Evolutionary conservation across 2,797 vertebrate species (phyloP).

Genomic region (Tokudaia tokunoshimensis): DNA sequence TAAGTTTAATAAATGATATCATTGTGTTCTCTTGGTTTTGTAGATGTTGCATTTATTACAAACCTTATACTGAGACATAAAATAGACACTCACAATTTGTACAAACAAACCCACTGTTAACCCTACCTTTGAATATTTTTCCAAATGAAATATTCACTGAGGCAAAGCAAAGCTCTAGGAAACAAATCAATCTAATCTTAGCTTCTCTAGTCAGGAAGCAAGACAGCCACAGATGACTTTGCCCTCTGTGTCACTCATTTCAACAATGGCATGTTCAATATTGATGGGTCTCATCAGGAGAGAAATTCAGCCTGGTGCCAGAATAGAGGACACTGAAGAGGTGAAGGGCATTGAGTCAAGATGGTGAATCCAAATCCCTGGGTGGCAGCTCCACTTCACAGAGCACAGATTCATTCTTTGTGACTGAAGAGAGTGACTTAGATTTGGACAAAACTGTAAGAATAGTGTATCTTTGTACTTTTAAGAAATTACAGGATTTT

Average conservation of each 20-base stretch:
- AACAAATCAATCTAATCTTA: not conserved
- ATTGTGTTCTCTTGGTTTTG: not conserved
- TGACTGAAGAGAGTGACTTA: not conserved
- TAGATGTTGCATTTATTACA: not conserved
- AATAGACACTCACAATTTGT: not conserved
- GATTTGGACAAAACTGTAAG: not conserved
- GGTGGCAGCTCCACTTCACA: not conserved
- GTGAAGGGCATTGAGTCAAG: not conserved
- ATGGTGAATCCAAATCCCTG: not conserved
- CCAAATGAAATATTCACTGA: not conserved
- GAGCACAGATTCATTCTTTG: not conserved
- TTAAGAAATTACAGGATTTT: not conserved
- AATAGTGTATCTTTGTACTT: not conserved
- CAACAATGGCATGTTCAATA: not conserved
- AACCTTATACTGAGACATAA: not conserved
- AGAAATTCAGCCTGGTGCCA: rapidly evolving
- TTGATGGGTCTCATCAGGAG: not conserved
- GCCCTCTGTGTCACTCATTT: not conserved
- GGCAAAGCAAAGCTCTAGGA: not conserved
- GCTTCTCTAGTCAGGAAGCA: not conserved
- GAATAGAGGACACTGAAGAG: not conserved
- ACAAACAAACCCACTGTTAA: not conserved
- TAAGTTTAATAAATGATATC: not conserved
- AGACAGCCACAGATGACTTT: rapidly evolving
- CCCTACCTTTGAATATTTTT: not conserved